These are phyloP conservation scores for Arge pagana DNA, from an alignment of 2,888 invertebrate genomes.

Conservation along the genomic window DNA sequence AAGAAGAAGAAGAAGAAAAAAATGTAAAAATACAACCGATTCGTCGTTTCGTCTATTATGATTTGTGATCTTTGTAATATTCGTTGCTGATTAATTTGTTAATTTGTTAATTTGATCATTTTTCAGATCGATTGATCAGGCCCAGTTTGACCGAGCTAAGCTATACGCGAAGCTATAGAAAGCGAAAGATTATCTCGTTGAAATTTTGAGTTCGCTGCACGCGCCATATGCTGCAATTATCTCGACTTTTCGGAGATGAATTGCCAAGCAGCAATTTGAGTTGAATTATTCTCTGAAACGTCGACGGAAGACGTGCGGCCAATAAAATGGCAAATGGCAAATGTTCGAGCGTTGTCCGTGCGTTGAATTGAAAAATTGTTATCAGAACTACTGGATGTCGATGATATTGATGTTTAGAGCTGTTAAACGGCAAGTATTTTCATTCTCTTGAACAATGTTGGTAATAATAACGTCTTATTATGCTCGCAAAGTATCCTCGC, in stretches of 20 bases:
- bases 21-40: too few relatives aligned
- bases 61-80: not conserved
- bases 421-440: constrained; percentile 22
- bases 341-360: constrained; percentile 4
- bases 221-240: constrained; percentile 38
- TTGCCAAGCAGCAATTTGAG: constrained; percentile 36
- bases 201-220: constrained; percentile 33
- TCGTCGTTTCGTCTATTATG: too few relatives aligned
- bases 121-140: constrained; percentile 17
- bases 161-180: constrained; percentile 3
- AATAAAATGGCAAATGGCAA: not conserved
- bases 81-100: constrained; percentile 9
- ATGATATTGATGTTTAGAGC: constrained; percentile 15
- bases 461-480: constrained; percentile 44
- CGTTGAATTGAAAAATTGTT: constrained; percentile 11
- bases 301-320: not conserved
- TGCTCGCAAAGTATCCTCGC: constrained; percentile 35
- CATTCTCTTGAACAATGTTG: constrained; percentile 53
- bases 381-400: not conserved
- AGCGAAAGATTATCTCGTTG: constrained; percentile 15
- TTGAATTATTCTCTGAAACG: constrained; percentile 4
- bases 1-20: too few relatives aligned
- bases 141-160: constrained; percentile 12
- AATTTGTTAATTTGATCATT: constrained; percentile 17
- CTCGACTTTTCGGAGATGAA: constrained; percentile 29